A percentile compares a stretch with the other conserved stretches of the same genome.
These are phyloP conservation scores for Chaenogobius annularis DNA, from an alignment of 2,113 vertebrate species.

Conservation along the genomic window DNA sequence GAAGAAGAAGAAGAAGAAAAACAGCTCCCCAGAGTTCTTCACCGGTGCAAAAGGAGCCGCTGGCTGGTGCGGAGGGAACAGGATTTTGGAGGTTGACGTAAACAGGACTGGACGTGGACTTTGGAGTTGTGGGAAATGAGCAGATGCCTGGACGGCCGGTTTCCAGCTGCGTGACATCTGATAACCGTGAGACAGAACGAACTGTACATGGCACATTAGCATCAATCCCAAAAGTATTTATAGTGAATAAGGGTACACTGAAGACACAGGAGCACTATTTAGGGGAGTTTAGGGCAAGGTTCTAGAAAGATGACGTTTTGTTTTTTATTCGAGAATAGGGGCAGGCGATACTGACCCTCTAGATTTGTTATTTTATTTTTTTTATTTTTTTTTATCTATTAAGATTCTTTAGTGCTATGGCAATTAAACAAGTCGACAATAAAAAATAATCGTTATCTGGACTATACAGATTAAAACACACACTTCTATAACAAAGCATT, in stretches of 20 bases:
- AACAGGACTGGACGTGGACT: constrained; percentile 55
- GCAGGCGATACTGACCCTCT: too few species aligned
- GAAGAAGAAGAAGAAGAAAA: constrained; percentile 9
- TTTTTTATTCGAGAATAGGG: too few species aligned
- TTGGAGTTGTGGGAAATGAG: constrained; percentile 53
- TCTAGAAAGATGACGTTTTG: too few species aligned
- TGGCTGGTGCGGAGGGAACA: constrained; percentile 21
- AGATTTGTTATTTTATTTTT: too few species aligned
- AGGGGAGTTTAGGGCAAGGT: background rate
- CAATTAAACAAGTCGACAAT: too few species aligned
- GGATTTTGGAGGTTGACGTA: constrained; percentile 47
- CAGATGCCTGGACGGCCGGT: constrained; percentile 46
- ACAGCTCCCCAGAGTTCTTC: constrained; percentile 20
- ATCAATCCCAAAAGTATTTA: constrained; percentile 2
- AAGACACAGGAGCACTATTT: constrained; percentile 1
- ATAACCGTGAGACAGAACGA: constrained; percentile 62
- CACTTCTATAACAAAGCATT: too few species aligned
- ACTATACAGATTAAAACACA: too few species aligned
- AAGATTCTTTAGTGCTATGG: too few species aligned
- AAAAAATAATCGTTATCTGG: too few species aligned
- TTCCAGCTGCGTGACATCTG: constrained; percentile 71
- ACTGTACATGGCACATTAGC: constrained; percentile 17
- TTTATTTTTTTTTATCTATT: too few species aligned
- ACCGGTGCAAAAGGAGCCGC: constrained; percentile 12
- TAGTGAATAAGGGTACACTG: background rate